Base-by-base conservation (phyloP, 92 coral and sea anemone genomes). In the Heteractis magnifica region DNA sequence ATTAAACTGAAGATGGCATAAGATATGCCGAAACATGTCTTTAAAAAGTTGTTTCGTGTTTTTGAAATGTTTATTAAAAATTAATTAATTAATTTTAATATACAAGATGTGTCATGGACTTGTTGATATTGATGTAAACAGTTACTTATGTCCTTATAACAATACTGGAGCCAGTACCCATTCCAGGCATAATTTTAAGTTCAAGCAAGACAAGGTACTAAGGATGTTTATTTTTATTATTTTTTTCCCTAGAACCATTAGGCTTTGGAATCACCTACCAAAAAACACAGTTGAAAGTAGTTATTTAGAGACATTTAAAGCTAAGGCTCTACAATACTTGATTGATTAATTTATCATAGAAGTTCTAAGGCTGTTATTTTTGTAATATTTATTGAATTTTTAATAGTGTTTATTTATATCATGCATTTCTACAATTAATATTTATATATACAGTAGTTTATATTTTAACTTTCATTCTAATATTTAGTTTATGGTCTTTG, bases 211-310 rank as follows among this genome's bases (percentile, higher is more conserved):
- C 10, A 65, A 65, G 72, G 72, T 65, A 65, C 72, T 26, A 65
- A 65, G 34, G 2, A 65, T 6, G 72, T 65, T 6, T 65, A 65
- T 65, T 65, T 65, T 65, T 65, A 65, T 65, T 65, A n/a, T 4
- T 65, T 65, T 9, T 65, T 65, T 65, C 16, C 72, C 72, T 65
- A 65, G 72, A 65, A 65, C 72, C 0, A 65, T 65, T 65, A 65
- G 72, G 3, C 19, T 65, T 7, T 65, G 72, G 72, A 65, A 65
- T 6, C 1, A 2, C 34, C 34, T 65, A 8, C 72, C 72, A 16
- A 65, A 65, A 15, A n/a, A 65, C 72, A 15, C 3, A 8, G 72
- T 65, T 65, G 72, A 65, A 21, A 65, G 72, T 15, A 9, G 72
- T 21, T 65, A 1, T 65, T 15, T 65, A 15, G 72, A 65, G 19